phyloP scores from a whole-genome alignment of 2,888 invertebrate species.

The Arctia plantaginis region DNA sequence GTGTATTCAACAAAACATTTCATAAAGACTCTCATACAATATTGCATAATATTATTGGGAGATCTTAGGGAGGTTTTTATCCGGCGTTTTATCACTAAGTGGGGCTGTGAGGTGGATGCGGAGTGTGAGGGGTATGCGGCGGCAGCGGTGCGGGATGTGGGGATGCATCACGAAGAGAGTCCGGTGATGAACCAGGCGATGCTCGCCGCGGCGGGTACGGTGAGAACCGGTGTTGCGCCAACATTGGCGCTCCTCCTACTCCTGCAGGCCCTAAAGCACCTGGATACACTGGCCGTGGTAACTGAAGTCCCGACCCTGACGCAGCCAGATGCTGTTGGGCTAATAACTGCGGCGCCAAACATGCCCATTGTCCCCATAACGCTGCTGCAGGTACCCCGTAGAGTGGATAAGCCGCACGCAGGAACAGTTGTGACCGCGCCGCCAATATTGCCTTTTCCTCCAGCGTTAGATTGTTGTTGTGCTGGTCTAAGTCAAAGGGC shows the following conservation, averaged over 20 bases:
- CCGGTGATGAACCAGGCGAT: constrained; percentile 87
- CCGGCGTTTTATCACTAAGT: constrained; percentile 72
- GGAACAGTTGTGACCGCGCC: constrained; percentile 91
- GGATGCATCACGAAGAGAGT: constrained; percentile 86
- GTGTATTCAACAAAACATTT: constrained; percentile 55
- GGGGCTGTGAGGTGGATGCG: constrained; percentile 80
- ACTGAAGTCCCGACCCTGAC: constrained; percentile 79
- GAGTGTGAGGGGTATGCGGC: constrained; percentile 70
- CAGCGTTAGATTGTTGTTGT: constrained; percentile 90
- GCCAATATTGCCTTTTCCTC: constrained; percentile 93
- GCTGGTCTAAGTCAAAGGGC: constrained; percentile 90
- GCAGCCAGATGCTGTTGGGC: constrained; percentile 89
- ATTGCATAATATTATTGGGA: constrained; percentile 61
- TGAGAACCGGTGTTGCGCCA: constrained; percentile 88
- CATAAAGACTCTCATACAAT: constrained; percentile 60
- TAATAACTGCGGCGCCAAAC: constrained; percentile 88
- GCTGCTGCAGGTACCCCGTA: constrained; percentile 86
- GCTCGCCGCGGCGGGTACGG: constrained; percentile 85
- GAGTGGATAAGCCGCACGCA: constrained; percentile 89
- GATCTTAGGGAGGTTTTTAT: constrained; percentile 63
- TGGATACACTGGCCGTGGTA: constrained; percentile 83
- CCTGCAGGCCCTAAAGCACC: constrained; percentile 64
- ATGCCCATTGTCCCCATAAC: constrained; percentile 91
- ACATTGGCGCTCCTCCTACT: constrained; percentile 52
- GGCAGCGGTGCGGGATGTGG: constrained; percentile 74